Percentiles rank a stretch among this genome's conserved stretches.
Conservation (phyloP, 2,113 vertebrate genomes). For the Taurulus bubalis region DNA sequence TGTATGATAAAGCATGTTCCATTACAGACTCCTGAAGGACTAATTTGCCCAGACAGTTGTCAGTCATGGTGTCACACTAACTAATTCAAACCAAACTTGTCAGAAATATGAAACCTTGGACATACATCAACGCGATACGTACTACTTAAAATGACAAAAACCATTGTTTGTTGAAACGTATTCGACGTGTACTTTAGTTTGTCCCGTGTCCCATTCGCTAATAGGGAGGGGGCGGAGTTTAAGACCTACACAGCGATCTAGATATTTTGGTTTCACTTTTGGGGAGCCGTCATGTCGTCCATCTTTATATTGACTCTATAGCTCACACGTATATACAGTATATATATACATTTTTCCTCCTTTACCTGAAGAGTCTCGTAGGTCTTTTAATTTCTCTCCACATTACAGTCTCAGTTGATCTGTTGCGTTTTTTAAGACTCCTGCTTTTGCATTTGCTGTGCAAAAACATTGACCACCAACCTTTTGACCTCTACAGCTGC, state of each 20-base stretch:
- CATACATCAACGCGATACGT: neutral
- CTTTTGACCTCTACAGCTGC: slow-evolving; percentile 48
- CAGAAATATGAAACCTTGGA: neutral
- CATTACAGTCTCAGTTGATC: neutral
- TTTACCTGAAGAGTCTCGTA: neutral
- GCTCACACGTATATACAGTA: neutral
- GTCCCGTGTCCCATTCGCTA: too few relatives aligned
- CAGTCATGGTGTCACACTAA: too few relatives aligned
- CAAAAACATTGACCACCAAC: neutral
- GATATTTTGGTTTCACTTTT: neutral
- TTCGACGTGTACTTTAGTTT: too few relatives aligned
- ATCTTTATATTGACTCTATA: neutral
- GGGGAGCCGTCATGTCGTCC: neutral
- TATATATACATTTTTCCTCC: neutral
- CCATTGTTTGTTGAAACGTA: too few relatives aligned
- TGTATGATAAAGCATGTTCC: too few relatives aligned
- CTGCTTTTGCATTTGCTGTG: neutral
- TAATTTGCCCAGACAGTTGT: too few relatives aligned
- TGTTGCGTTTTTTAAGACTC: neutral
- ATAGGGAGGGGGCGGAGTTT: neutral
- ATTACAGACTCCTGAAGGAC: too few relatives aligned
- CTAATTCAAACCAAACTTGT: neutral
- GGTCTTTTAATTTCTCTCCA: neutral
- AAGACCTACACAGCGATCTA: neutral
- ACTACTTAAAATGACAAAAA: too few relatives aligned